phyloP scores from a whole-genome alignment of 2,113 vertebrate species.

The Pelusios castaneus region DNA sequence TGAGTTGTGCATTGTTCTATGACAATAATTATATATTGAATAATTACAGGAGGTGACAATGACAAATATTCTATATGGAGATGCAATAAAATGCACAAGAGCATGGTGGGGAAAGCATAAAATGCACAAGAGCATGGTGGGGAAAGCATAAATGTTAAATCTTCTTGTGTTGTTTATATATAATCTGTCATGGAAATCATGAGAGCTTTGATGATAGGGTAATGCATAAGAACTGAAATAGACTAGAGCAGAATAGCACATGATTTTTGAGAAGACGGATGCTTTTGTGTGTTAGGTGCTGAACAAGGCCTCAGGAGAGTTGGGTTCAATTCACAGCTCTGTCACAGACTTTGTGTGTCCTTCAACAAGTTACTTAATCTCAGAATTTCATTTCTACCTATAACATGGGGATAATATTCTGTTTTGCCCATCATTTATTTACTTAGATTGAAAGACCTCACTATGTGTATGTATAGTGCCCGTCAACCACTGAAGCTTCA shows the following conservation, averaged over 20 bases:
- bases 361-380: background rate
- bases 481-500: background rate
- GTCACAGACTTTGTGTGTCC: background rate
- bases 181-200: slow-evolving; percentile 43
- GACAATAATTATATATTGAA: slow-evolving; percentile 38
- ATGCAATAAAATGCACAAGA: slow-evolving; percentile 22
- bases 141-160: slow-evolving; percentile 30
- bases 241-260: slow-evolving; percentile 6
- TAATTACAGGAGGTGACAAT: slow-evolving; percentile 11
- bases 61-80: slow-evolving; percentile 14
- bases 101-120: slow-evolving; percentile 10
- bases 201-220: background rate
- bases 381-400: background rate
- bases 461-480: background rate
- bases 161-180: background rate
- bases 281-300: background rate
- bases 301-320: background rate
- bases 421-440: background rate
- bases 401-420: background rate
- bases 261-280: background rate
- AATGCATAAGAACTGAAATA: slow-evolving; percentile 38
- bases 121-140: slow-evolving; percentile 12
- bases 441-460: background rate
- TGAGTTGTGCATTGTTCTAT: slow-evolving; percentile 32
- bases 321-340: background rate